A percentile compares a stretch with the other conserved stretches of the same genome.
These are phyloP conservation scores for Cyclopterus lumpus DNA, from an alignment of 2,797 vertebrate genomes.

Conservation along the genomic window DNA sequence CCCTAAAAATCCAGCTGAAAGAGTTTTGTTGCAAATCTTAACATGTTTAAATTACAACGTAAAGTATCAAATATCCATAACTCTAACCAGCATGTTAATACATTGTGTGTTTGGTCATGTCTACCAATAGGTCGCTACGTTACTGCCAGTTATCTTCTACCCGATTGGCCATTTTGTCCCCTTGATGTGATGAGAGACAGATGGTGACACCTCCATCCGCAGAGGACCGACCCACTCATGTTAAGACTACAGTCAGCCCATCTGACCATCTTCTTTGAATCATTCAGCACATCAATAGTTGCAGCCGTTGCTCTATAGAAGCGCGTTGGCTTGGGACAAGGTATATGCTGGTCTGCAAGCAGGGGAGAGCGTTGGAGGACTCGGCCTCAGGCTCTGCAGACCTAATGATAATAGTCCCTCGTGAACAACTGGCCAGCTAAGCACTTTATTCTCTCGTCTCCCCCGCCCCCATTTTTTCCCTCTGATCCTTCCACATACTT, in stretches of 20 bases:
- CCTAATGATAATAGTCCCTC: slow-evolving; percentile 59
- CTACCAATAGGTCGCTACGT: background rate
- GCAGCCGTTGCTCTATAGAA: slow-evolving; percentile 46
- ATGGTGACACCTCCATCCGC: background rate
- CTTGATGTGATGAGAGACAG: slow-evolving; percentile 4
- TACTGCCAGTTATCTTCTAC: background rate
- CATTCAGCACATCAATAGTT: slow-evolving; percentile 56
- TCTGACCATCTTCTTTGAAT: slow-evolving; percentile 54
- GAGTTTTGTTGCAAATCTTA: background rate
- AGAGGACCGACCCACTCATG: background rate
- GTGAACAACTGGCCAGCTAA: slow-evolving; percentile 54
- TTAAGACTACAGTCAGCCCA: slow-evolving; percentile 28
- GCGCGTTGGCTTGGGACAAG: slow-evolving; percentile 57
- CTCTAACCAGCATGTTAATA: background rate
- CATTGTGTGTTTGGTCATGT: background rate
- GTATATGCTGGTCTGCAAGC: slow-evolving; percentile 47
- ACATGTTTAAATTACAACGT: background rate
- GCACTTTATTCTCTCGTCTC: slow-evolving; percentile 48
- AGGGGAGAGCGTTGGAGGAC: slow-evolving; percentile 44
- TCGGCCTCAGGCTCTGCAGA: slow-evolving; percentile 62
- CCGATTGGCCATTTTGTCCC: background rate
- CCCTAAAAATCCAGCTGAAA: background rate
- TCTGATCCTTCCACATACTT: slow-evolving; percentile 33
- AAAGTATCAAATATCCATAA: background rate
- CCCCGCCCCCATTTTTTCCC: background rate